phyloP scores from a whole-genome alignment of 1,140 invertebrate genomes.

The Berghia stephanieae region DNA sequence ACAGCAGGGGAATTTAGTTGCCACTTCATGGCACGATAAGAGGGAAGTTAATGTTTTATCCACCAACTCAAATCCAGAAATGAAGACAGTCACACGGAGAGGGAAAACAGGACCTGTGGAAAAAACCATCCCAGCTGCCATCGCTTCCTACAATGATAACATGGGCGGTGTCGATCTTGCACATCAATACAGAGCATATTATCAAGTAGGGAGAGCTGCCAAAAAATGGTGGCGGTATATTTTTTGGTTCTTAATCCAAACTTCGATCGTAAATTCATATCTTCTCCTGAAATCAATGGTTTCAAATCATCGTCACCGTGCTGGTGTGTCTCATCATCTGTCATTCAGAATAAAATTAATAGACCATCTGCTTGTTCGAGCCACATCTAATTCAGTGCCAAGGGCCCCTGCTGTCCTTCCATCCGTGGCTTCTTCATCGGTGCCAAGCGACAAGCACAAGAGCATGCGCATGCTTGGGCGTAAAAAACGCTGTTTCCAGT shows the following conservation, averaged over 20 bases:
- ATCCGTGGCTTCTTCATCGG: not conserved
- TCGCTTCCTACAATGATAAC: slow-evolving; percentile 14
- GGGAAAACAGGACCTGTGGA: not conserved
- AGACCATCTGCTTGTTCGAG: not conserved
- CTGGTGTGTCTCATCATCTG: not conserved
- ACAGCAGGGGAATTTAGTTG: slow-evolving; percentile 17
- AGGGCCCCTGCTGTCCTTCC: not conserved
- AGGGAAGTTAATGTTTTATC: slow-evolving; percentile 15
- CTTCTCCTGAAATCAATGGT: not conserved
- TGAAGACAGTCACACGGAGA: not conserved
- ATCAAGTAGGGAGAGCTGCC: not conserved
- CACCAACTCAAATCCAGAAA: slow-evolving; percentile 19
- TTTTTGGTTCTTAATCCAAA: slow-evolving; percentile 22
- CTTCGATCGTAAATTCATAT: slow-evolving; percentile 18
- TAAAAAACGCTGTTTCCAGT: slow-evolving; percentile 10
- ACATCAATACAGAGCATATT: slow-evolving; percentile 20
- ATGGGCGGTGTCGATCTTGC: slow-evolving; percentile 25
- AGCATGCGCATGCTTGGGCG: not conserved
- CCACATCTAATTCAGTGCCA: not conserved
- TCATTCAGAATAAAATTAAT: not conserved
- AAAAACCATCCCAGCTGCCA: not conserved
- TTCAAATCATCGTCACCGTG: not conserved
- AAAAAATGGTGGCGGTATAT: slow-evolving; percentile 27
- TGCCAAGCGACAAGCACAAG: slow-evolving; percentile 4
- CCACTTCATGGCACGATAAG: slow-evolving; percentile 26